phyloP scores from a whole-genome alignment of 2,113 vertebrate genomes.

The Polyodon spathula region DNA sequence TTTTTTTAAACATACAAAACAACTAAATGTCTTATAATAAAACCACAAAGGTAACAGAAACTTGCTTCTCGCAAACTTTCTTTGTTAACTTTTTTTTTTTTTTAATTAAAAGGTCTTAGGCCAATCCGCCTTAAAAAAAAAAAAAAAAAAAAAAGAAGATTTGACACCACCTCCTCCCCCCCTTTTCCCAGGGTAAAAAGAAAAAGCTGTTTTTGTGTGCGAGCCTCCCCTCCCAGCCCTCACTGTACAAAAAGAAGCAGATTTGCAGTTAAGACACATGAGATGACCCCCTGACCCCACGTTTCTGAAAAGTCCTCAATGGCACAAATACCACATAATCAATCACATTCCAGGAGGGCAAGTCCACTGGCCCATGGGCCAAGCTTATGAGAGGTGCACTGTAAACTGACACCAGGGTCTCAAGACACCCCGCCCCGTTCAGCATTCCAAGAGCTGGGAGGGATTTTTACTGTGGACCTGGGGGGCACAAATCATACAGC shows the following conservation, averaged over 20 bases:
- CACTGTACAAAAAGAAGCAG: conserved; percentile 98
- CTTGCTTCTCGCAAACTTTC: not conserved
- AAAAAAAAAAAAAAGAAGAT: conserved; percentile 36
- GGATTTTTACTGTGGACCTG: conserved; percentile 25
- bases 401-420: conserved; percentile 78
- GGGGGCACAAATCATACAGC: no score
- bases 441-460: conserved; percentile 59
- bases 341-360: conserved; percentile 85
- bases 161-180: conserved; percentile 62
- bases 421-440: conserved; percentile 54
- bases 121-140: conserved; percentile 55
- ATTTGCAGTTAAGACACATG: conserved; percentile 78
- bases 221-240: conserved; percentile 63
- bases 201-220: conserved; percentile 79
- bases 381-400: conserved; percentile 72
- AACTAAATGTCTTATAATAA: no score
- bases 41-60: not conserved
- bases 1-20: no score
- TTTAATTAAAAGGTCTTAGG: conserved; percentile 76
- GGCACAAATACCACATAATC: conserved; percentile 91
- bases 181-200: conserved; percentile 83
- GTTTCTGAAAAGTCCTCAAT: conserved; percentile 83
- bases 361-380: conserved; percentile 60
- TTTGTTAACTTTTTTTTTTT: conserved; percentile 15
- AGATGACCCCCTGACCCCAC: conserved; percentile 85